These are phyloP conservation scores for Coptodon bakossiorum DNA, from an alignment of 2,113 vertebrate species.

Conservation along the genomic window DNA sequence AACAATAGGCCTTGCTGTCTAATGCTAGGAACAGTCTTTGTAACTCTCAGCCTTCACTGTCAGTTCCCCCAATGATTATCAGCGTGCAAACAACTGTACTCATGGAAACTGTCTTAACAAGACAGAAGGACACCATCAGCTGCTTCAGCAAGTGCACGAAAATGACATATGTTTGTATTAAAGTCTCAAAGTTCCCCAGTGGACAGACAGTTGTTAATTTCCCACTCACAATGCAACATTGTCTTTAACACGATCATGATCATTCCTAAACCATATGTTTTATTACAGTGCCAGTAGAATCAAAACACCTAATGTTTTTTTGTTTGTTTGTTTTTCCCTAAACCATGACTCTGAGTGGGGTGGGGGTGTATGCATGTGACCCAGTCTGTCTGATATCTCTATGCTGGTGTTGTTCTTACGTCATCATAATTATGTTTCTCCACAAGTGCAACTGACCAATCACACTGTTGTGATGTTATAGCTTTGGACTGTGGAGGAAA, in stretches of 20 bases:
- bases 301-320: background rate
- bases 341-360: background rate
- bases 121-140: background rate
- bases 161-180: background rate
- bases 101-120: background rate
- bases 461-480: background rate
- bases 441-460: background rate
- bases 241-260: background rate
- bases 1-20: slow-evolving; percentile 64
- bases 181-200: background rate
- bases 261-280: background rate
- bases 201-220: background rate
- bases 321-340: background rate
- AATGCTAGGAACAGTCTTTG: slow-evolving; percentile 44
- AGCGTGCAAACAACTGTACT: slow-evolving; percentile 28
- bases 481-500: background rate
- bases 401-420: background rate
- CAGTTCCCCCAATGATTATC: slow-evolving; percentile 34
- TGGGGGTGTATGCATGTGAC: background rate
- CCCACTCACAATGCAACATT: background rate
- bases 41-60: slow-evolving; percentile 30
- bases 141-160: background rate
- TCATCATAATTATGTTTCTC: background rate
- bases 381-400: background rate
- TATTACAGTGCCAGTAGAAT: background rate